These are phyloP conservation scores for Aporrectodea caliginosa DNA, from an alignment of 1,140 invertebrate genomes.

Conservation along the genomic window DNA sequence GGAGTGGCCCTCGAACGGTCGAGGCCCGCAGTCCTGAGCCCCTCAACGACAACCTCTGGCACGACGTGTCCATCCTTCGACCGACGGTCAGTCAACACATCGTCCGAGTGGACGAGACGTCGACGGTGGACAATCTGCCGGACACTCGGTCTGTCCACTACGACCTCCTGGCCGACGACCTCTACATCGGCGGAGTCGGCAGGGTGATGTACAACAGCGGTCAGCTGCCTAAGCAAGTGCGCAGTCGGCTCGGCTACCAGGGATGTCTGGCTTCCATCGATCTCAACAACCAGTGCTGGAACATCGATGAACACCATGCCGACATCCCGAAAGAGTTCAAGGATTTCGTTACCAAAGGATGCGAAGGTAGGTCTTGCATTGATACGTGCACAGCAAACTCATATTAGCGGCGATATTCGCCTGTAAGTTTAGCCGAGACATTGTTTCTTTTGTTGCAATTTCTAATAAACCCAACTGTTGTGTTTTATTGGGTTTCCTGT, in stretches of 20 bases:
- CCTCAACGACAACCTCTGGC: slow-evolving; percentile 91
- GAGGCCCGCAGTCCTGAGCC: slow-evolving; percentile 51
- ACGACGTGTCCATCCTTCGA: slow-evolving; percentile 82
- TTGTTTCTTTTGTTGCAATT: too few relatives aligned
- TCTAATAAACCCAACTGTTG: too few relatives aligned
- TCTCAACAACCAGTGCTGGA: slow-evolving; percentile 71
- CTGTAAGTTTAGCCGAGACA: too few relatives aligned
- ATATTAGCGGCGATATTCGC: too few relatives aligned
- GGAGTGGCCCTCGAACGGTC: slow-evolving; percentile 44
- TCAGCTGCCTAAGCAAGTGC: slow-evolving; percentile 69
- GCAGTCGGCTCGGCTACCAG: slow-evolving; percentile 84
- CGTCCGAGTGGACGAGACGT: slow-evolving; percentile 83
- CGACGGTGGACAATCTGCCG: slow-evolving; percentile 64
- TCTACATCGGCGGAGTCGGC: slow-evolving; percentile 49
- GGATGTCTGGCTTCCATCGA: slow-evolving; percentile 90
- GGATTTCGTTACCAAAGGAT: not conserved
- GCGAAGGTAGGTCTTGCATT: not conserved
- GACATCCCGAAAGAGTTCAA: not conserved
- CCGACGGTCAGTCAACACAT: slow-evolving; percentile 82
- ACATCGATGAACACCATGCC: slow-evolving; percentile 39
- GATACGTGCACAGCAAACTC: too few relatives aligned
- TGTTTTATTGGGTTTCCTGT: too few relatives aligned
- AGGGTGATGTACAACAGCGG: not conserved
- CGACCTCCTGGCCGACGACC: slow-evolving; percentile 67
- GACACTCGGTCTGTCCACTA: slow-evolving; percentile 76